These are phyloP conservation scores for Grammatotria lemairii DNA, from an alignment of 2,113 vertebrate genomes.

Conservation along the genomic window DNA sequence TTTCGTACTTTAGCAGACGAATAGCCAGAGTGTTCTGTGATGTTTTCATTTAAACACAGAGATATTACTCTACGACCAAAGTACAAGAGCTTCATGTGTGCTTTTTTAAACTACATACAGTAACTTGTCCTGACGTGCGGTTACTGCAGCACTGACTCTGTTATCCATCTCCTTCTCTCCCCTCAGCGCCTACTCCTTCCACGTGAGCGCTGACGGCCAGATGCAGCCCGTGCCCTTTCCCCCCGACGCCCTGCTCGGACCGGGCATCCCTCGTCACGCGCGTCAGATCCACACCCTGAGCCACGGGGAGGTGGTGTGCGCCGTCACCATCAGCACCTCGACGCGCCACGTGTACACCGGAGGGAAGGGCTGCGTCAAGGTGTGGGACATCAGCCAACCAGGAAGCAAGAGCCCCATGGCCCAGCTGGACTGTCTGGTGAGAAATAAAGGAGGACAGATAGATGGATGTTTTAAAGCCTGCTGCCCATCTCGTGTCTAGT, in stretches of 20 bases:
- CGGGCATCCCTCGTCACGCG: constrained; percentile 79
- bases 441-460: no score
- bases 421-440: constrained; percentile 73
- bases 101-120: not conserved
- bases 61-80: not conserved
- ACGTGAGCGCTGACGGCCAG: constrained; percentile 85
- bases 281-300: constrained; percentile 83
- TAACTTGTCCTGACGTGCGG: not conserved
- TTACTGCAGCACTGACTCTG: not conserved
- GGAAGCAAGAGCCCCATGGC: constrained; percentile 85
- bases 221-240: constrained; percentile 90
- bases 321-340: constrained; percentile 87
- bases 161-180: not conserved
- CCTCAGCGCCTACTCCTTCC: constrained; percentile 80
- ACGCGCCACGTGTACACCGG: constrained; percentile 86
- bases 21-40: not conserved
- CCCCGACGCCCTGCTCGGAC: constrained; percentile 76
- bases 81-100: not conserved
- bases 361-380: constrained; percentile 86
- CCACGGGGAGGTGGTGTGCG: constrained; percentile 88
- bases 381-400: constrained; percentile 88
- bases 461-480: no score
- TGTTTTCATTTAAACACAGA: not conserved
- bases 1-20: not conserved
- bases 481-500: no score